Percentiles rank a stretch among this genome's conserved stretches.
Conservation (phyloP, 2,888 invertebrate species). For the Alcis repandata region DNA sequence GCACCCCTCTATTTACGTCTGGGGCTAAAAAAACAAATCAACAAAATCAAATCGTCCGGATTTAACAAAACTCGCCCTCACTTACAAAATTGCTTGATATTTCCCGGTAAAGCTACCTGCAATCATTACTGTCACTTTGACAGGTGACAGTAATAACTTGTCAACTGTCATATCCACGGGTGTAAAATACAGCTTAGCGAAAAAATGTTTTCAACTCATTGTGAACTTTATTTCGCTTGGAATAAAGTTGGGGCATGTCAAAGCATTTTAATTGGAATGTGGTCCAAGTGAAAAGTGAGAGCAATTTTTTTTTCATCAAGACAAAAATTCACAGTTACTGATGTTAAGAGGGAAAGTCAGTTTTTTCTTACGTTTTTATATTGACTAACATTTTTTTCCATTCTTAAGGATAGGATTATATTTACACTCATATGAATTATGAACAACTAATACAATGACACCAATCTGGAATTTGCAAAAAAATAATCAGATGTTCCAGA, state of each 20-base stretch:
- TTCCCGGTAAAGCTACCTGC: conserved; percentile 12
- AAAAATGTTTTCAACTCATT: conserved; percentile 23
- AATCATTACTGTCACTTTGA: conserved; percentile 43
- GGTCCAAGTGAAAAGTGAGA: conserved; percentile 23
- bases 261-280: conserved; percentile 38
- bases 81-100: conserved; percentile 18
- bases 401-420: no score
- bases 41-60: not conserved
- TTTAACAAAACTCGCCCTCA: not conserved
- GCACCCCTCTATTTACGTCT: no score
- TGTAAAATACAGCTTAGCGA: conserved; percentile 38
- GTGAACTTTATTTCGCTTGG: conserved; percentile 22
- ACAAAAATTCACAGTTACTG: no score
- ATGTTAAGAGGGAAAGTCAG: no score
- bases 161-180: conserved; percentile 38
- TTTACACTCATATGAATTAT: no score
- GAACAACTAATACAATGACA: no score
- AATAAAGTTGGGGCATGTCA: conserved; percentile 12
- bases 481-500: no score
- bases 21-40: no score
- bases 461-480: no score
- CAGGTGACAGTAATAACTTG: conserved; percentile 50
- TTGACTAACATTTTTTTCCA: no score
- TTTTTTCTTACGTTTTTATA: no score
- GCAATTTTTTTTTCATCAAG: not conserved